Conservation (phyloP, 2,113 vertebrate species). For the Puffinus mauretanicus region DNA sequence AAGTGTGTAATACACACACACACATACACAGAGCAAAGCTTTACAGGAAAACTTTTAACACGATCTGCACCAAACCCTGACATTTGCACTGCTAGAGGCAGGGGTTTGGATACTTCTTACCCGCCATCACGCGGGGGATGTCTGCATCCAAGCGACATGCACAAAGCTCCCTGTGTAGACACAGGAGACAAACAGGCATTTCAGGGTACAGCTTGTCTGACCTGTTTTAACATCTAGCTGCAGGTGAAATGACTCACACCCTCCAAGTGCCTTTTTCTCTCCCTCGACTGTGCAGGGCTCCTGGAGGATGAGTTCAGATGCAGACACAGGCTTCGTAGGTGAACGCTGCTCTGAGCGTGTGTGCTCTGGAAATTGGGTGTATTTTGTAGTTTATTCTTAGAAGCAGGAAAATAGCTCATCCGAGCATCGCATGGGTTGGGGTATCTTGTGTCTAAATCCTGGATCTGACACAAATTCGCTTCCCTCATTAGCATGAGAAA, state of each 20-base stretch:
- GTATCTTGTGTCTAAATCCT: background rate
- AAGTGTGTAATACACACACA: background rate
- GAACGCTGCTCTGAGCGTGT: background rate
- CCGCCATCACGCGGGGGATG: background rate
- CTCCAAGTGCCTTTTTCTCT: background rate
- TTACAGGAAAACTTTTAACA: background rate
- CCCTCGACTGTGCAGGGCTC: background rate
- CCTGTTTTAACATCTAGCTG: constrained; percentile 21
- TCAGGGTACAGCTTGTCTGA: background rate
- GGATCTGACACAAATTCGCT: background rate
- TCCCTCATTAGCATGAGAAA: background rate
- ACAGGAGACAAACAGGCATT: background rate
- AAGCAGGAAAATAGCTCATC: background rate
- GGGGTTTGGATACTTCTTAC: background rate
- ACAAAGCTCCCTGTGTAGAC: background rate
- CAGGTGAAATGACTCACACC: constrained; percentile 46
- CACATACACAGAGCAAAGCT: background rate
- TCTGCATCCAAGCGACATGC: background rate
- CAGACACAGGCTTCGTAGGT: background rate
- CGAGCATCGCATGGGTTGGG: background rate
- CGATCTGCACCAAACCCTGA: background rate
- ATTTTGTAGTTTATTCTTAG: background rate
- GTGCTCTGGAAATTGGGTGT: background rate
- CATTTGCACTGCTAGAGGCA: background rate
- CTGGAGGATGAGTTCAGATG: background rate